A percentile compares a stretch with the other conserved stretches of the same genome.
Conservation (phyloP, 2,888 invertebrate genomes). For the Clivina fossor region DNA sequence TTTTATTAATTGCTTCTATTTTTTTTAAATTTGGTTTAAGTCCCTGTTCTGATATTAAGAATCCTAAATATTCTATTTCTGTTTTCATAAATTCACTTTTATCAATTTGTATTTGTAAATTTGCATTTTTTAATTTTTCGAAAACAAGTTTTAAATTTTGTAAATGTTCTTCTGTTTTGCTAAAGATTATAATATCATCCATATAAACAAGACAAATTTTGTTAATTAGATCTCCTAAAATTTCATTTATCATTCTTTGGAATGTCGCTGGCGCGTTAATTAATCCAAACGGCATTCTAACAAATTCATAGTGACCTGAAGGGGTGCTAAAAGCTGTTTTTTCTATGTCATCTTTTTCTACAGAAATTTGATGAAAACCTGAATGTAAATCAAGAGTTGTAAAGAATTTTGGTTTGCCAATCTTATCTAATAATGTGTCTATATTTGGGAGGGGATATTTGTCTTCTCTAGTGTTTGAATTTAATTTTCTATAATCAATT, state of each 20-base stretch:
- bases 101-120: conserved; percentile 18
- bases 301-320: conserved; percentile 15
- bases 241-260: conserved; percentile 3
- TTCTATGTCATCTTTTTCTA: conserved; percentile 1
- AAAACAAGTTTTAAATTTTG: conserved; percentile 6
- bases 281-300: conserved; percentile 16
- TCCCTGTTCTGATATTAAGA: conserved; percentile 8
- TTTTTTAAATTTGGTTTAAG: conserved; percentile 28
- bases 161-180: conserved; percentile 7
- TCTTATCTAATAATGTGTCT: conserved; percentile 13
- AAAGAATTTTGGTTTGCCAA: conserved; percentile 18
- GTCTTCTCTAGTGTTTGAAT: conserved; percentile 6
- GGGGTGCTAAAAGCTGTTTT: conserved; percentile 14
- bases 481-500: conserved; percentile 8
- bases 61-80: conserved; percentile 20
- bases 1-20: conserved; percentile 27
- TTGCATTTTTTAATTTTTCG: conserved; percentile 10
- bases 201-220: conserved; percentile 2
- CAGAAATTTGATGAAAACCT: not conserved
- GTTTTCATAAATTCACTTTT: conserved; percentile 12
- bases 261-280: conserved; percentile 7
- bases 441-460: conserved; percentile 16
- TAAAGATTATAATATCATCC: not conserved
- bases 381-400: conserved; percentile 2
- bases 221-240: conserved; percentile 7